phyloP scores from a whole-genome alignment of 1,140 invertebrate species.

The Druon quercuslanigerum region DNA sequence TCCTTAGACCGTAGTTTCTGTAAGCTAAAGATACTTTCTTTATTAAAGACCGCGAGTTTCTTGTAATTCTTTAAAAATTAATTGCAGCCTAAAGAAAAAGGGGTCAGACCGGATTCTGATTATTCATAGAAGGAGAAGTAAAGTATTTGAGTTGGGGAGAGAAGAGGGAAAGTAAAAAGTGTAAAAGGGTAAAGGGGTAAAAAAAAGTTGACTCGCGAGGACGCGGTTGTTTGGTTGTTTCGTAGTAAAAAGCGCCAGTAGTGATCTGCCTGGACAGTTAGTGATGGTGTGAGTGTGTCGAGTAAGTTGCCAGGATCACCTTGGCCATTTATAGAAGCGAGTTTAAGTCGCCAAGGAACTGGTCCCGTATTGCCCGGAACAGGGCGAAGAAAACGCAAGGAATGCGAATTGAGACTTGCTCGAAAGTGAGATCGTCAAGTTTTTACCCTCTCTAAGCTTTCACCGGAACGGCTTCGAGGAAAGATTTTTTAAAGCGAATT shows the following conservation, averaged over 20 bases:
- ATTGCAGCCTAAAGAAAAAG: no score
- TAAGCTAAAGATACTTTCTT: no score
- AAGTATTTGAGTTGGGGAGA: neutral
- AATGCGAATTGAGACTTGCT: slow-evolving; percentile 32
- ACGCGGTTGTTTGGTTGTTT: slow-evolving; percentile 39
- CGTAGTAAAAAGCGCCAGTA: slow-evolving; percentile 50
- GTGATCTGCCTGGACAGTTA: slow-evolving; percentile 57
- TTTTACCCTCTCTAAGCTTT: slow-evolving; percentile 32
- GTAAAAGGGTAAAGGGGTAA: slow-evolving; percentile 31
- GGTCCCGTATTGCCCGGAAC: slow-evolving; percentile 36
- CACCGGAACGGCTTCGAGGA: slow-evolving; percentile 4
- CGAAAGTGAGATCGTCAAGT: slow-evolving; percentile 40
- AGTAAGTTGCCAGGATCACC: slow-evolving; percentile 39
- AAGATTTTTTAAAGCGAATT: neutral
- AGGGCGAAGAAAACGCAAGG: slow-evolving; percentile 38
- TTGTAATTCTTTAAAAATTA: no score
- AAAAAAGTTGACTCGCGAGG: slow-evolving; percentile 40
- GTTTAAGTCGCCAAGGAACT: slow-evolving; percentile 37
- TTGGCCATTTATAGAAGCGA: slow-evolving; percentile 40
- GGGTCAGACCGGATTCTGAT: no score
- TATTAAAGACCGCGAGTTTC: no score
- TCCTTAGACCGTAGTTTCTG: no score
- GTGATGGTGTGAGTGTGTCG: slow-evolving; percentile 27
- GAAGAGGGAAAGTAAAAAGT: slow-evolving; percentile 45
- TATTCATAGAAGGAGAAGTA: no score